Conservation (phyloP, 2,113 vertebrate species). For the Phalacrocorax carbo region DNA sequence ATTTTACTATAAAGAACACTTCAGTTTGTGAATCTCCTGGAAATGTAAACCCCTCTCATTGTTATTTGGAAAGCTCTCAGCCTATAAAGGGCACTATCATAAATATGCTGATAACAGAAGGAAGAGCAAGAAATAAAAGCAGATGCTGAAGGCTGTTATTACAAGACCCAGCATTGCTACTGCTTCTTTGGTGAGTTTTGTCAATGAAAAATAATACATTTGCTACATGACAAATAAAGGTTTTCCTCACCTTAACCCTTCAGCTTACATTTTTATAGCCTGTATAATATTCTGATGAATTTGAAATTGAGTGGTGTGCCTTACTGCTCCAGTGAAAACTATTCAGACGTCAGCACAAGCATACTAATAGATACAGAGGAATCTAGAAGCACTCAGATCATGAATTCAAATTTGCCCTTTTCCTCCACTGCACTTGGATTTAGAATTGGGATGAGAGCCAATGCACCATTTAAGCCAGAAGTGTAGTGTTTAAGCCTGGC, state of each 20-base stretch:
- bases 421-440: background rate
- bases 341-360: background rate
- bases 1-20: background rate
- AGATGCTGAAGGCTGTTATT: background rate
- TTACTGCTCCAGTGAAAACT: background rate
- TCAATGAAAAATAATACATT: background rate
- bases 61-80: background rate
- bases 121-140: background rate
- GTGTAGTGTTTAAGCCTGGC: background rate
- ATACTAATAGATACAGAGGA: background rate
- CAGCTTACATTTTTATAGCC: background rate
- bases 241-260: background rate
- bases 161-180: background rate
- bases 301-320: background rate
- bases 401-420: background rate
- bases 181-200: background rate
- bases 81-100: background rate
- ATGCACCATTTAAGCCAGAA: background rate
- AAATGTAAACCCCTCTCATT: background rate
- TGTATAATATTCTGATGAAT: background rate
- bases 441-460: background rate
- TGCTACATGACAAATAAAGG: background rate
- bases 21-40: background rate
- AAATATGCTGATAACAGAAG: background rate
- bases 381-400: background rate